Evolutionary conservation across 2,888 invertebrate genomes (phyloP).

Genomic region (Drosophila fulvimacula): DNA sequence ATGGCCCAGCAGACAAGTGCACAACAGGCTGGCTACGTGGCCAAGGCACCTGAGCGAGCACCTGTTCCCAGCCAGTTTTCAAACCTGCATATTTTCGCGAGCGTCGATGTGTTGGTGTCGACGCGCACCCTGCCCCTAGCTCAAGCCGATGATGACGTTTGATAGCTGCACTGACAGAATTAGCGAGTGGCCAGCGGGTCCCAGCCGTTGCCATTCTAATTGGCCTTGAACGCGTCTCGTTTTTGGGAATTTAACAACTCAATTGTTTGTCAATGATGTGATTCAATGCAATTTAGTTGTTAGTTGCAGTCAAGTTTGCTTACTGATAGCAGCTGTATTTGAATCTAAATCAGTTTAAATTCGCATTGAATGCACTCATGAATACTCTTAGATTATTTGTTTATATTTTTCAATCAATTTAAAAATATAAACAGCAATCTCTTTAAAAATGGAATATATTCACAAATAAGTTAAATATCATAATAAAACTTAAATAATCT

Average conservation of each 20-base stretch:
- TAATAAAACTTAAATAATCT: too few relatives aligned
- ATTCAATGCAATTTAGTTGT: conserved; percentile 19
- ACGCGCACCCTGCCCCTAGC: not conserved
- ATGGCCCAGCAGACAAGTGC: conserved; percentile 55
- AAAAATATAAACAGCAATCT: too few relatives aligned
- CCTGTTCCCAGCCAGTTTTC: conserved; percentile 46
- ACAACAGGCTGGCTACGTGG: conserved; percentile 37
- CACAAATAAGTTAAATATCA: too few relatives aligned
- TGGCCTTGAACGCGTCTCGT: conserved; percentile 54
- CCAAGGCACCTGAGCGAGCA: conserved; percentile 38
- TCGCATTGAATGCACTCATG: conserved; percentile 4
- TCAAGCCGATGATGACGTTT: conserved; percentile 57
- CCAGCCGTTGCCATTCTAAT: conserved; percentile 47
- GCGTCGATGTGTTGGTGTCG: conserved; percentile 37
- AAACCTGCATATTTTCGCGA: conserved; percentile 24
- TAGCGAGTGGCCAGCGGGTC: conserved; percentile 37
- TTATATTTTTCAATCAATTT: too few relatives aligned
- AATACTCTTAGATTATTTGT: not conserved
- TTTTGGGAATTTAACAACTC: conserved; percentile 21
- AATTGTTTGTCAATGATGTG: conserved; percentile 12
- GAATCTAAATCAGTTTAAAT: not conserved
- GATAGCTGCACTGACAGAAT: conserved; percentile 71
- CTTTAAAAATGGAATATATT: too few relatives aligned
- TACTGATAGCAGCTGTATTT: not conserved
- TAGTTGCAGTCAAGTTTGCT: not conserved